Base-by-base conservation (phyloP, 2,113 vertebrate genomes). In the Zingel zingel region DNA sequence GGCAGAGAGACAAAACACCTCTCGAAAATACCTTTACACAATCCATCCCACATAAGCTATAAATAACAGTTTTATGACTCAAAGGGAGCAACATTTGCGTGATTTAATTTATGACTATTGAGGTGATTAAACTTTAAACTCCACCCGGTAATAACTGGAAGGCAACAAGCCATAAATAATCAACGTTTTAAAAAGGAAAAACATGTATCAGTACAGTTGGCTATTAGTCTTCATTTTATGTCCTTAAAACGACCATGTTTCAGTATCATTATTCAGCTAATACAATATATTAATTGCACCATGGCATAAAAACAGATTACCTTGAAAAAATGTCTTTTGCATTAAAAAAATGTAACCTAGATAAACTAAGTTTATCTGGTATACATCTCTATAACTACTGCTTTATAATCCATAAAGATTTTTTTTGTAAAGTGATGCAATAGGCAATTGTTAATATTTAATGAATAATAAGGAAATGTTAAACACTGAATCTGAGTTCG, bases 61-160 rank as follows among this genome's bases (percentile, higher is more conserved):
- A 23, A 13, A 25, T 3, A 33, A 48, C 27, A 36, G 9, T 3
- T 27, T 48, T 2, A 62, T 12, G 12, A 33, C 50, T 65, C 39
- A 74, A 51, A 43, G 21, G 18, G 13, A 39, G 61, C 19, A 66
- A 57, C 43, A 51, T 64, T 21, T 53, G 57, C 21, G 58, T 30
- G 5, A 13, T 6, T 19, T 43, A 0, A 11, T 58, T 30, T 59
- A 74, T 43, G 7, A 1, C n/a, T 0, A n/a, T 2, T 16, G 21
- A 54, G 7, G 23, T 64, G 48, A 30, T n/a, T 48, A 50, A 77
- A 84, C 71, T 66, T 78, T 58, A 59, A 59, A 30, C 19, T 62
- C 14, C n/a, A 19, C 43, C 9, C 45, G 4, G 2, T 19, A 18
- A 23, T 7, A 14, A 6, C 3, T 23, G 2, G 3, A 6, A 54